phyloP scores from a whole-genome alignment of 2,113 vertebrate genomes.

The Entomyzon cyanotis region DNA sequence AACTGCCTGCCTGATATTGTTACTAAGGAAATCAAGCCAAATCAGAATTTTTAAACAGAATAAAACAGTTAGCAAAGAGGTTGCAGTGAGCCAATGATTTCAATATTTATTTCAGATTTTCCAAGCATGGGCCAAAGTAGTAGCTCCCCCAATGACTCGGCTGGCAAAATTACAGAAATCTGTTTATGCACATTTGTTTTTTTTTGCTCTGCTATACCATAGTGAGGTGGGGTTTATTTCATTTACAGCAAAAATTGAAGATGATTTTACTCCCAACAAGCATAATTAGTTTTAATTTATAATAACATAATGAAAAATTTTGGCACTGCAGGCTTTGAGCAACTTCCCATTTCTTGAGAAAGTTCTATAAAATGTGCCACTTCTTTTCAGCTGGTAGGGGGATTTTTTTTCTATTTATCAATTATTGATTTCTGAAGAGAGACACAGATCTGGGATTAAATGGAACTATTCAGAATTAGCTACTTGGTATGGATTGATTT shows the following conservation, averaged over 20 bases:
- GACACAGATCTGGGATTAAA: not conserved
- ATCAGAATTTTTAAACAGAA: not conserved
- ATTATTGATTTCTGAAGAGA: not conserved
- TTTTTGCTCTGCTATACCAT: not conserved
- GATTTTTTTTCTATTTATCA: not conserved
- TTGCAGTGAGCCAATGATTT: not conserved
- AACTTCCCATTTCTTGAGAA: not conserved
- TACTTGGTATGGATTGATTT: not conserved
- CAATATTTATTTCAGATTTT: not conserved
- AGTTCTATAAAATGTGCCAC: not conserved
- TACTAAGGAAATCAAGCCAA: not conserved
- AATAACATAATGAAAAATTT: not conserved
- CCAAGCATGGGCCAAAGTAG: not conserved
- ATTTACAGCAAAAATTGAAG: not conserved
- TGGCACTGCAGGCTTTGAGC: not conserved
- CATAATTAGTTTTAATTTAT: conserved; percentile 30
- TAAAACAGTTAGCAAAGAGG: not conserved
- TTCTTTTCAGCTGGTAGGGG: not conserved
- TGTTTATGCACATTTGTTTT: not conserved
- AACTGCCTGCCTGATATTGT: not conserved
- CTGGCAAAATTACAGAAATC: not conserved
- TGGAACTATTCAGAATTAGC: not conserved
- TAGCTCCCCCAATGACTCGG: not conserved
- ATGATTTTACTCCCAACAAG: not conserved
- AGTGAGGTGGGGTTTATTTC: not conserved